Evolutionary conservation across 2,113 vertebrate genomes (phyloP), one percentile per base, ranked within the genome.

Genomic region (Syrrhaptes paradoxus): DNA sequence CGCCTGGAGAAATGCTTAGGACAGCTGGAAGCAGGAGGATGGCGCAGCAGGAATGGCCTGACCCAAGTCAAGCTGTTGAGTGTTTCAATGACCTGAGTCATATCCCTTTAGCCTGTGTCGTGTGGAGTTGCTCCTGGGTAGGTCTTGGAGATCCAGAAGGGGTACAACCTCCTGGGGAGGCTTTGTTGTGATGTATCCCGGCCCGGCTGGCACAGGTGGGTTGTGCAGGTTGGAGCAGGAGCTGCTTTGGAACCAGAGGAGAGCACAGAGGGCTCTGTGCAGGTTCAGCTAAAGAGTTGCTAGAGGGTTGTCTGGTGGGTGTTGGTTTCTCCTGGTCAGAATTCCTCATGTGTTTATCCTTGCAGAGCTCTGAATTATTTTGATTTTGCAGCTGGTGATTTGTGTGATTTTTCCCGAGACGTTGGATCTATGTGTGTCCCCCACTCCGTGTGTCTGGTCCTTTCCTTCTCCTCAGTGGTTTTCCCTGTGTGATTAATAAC

Each of bases 41-140:
- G 4, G 58, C 55, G 31, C 22, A 11, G 65, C 32, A 57, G 74
- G 45, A 78, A 41, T 75, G 48, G 32, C 45, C 52, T 85, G 32
- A 84, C 20, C 17, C 25, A 14, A 31, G 58, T 73, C 71, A 85
- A 61, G 28, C 29, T 45, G 3, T 48, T 65, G 72, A 11, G 26
- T 67, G 0, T 45, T 55, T 41, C 22, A 8, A 0, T n/a, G 28
- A 31, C 32, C 65, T 61, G 22, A 46, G 59, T 66, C 16, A 0
- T 17, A n/a, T 43, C 62, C 71, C 28, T 67, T 13, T 20, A 83
- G 71, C 17, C 19, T 72, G 46, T 3, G 8, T 43, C 2, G 1
- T 28, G n/a, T 28, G 17, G 1, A 34, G 58, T 73, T 91, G 43
- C 25, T 67, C 14, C 54, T 31, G 45, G 65, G 34, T 46, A 31